Conservation (phyloP, 1,140 invertebrate genomes). For the Homalodisca vitripennis region DNA sequence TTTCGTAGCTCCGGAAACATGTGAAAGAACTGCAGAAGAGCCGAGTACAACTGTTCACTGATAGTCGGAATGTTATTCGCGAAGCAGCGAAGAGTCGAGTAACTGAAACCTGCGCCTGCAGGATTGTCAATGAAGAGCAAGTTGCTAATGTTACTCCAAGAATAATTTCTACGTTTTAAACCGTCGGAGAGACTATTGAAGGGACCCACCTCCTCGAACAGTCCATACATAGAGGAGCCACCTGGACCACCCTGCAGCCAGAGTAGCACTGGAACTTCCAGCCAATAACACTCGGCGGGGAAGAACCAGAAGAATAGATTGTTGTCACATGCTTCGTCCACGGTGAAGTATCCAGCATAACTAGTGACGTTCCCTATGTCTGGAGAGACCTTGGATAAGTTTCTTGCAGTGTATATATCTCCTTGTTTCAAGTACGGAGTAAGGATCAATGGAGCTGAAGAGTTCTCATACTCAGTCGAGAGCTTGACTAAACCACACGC, state of each 20-base stretch:
- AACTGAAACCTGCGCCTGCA: slow-evolving; percentile 38
- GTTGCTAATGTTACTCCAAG: slow-evolving; percentile 35
- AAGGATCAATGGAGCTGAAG: slow-evolving; percentile 16
- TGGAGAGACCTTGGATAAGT: not conserved
- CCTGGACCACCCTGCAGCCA: slow-evolving; percentile 82
- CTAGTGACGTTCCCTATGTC: not conserved
- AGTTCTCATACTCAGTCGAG: no score
- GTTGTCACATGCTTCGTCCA: slow-evolving; percentile 33
- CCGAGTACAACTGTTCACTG: slow-evolving; percentile 63
- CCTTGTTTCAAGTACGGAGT: slow-evolving; percentile 17
- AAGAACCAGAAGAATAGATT: slow-evolving; percentile 82
- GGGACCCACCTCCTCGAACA: slow-evolving; percentile 69
- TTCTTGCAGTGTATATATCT: not conserved
- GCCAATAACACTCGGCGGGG: slow-evolving; percentile 52
- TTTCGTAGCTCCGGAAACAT: slow-evolving; percentile 51
- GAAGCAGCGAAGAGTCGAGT: slow-evolving; percentile 27
- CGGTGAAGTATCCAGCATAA: slow-evolving; percentile 30
- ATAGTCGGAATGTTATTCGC: slow-evolving; percentile 42
- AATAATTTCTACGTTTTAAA: slow-evolving; percentile 26
- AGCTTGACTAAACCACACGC: no score
- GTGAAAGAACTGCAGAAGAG: slow-evolving; percentile 69
- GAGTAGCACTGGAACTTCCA: slow-evolving; percentile 61
- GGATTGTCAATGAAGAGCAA: slow-evolving; percentile 76
- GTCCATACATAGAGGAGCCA: slow-evolving; percentile 64
- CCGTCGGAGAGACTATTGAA: slow-evolving; percentile 42